A percentile compares a stretch with the other conserved stretches of the same genome.
These are phyloP conservation scores for Phlogophora meticulosa DNA, from an alignment of 2,888 invertebrate genomes.

Conservation along the genomic window DNA sequence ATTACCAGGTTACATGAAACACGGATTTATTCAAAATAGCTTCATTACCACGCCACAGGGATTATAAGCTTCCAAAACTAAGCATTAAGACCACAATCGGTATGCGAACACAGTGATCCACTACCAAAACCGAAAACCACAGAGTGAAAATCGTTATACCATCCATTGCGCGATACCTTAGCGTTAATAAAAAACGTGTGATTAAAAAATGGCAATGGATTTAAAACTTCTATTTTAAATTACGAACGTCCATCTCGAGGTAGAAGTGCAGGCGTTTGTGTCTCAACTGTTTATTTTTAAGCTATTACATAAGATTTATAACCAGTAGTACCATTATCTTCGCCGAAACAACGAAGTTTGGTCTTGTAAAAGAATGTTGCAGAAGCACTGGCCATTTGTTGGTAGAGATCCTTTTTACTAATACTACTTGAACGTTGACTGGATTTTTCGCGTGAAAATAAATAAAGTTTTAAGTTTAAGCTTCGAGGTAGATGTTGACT, in stretches of 20 bases:
- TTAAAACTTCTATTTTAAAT: constrained; percentile 37
- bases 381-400: constrained; percentile 72
- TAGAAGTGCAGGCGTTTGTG: constrained; percentile 58
- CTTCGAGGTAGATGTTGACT: constrained; percentile 32
- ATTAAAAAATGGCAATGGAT: constrained; percentile 50
- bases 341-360: constrained; percentile 75
- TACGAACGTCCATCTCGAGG: constrained; percentile 40
- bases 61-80: constrained; percentile 68
- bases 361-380: constrained; percentile 65
- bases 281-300: constrained; percentile 80
- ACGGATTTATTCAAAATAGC: constrained; percentile 66
- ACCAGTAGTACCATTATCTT: constrained; percentile 80
- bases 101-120: constrained; percentile 41
- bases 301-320: constrained; percentile 82
- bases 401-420: constrained; percentile 67
- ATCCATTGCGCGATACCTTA: constrained; percentile 40
- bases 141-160: constrained; percentile 13
- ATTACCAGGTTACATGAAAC: constrained; percentile 47
- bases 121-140: constrained; percentile 29
- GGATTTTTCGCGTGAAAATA: constrained; percentile 52
- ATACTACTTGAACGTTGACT: constrained; percentile 61
- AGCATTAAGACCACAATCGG: constrained; percentile 60
- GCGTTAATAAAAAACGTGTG: not conserved
- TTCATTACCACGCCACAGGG: constrained; percentile 64
- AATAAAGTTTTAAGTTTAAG: constrained; percentile 47